Evolutionary conservation across 2,888 invertebrate genomes (phyloP), one percentile per base, ranked within the genome.

Genomic region (Encarsia formosa): DNA sequence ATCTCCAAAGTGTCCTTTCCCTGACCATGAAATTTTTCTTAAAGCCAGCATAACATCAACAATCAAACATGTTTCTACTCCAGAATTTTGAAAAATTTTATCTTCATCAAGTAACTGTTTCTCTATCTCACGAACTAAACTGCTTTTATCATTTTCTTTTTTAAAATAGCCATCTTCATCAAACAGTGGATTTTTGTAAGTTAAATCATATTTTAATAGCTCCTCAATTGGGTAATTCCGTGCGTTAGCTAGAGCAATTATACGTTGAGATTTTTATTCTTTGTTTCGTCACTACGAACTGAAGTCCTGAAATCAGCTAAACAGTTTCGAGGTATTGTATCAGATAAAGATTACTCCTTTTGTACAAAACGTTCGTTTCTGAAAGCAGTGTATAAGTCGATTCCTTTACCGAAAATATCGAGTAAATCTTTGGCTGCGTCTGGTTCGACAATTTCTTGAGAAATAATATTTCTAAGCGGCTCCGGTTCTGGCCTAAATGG

Each of bases 21-120:
- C 44, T 44, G 48, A 49, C 49, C 56, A 53, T 5, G 26, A 15
- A 4, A 57, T 19, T 23, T 37, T 40, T 11, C 54, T 42, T 16
- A 45, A 23, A 9, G 41, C 29, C 15, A 54, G 2, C 54, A 57
- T 54, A n/a, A 54, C 31, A 22, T 56, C 52, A 9, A 56, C 11
- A 6, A 54, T 19, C 5, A 43, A 24, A 19, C 43, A 50, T 6
- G 37, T 43, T 22, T 20, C 38, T 29, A 2, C 9, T 16, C 8
- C 22, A 34, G n/a, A 11, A 5, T 39, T 29, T 15, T 29, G 15
- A 34, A 8, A 26, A 3, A 6, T 15, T 15, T 15, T 8, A 15
- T 15, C 16, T 4, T 15, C 6, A 8, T 35, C 34, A n/a, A 8
- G 11, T 35, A 38, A 22, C 3, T 3, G 4, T 23, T 32, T 23